These are phyloP conservation scores for Koerneria pararmatus DNA, from an alignment of 2,888 invertebrate species.

Conservation along the genomic window DNA sequence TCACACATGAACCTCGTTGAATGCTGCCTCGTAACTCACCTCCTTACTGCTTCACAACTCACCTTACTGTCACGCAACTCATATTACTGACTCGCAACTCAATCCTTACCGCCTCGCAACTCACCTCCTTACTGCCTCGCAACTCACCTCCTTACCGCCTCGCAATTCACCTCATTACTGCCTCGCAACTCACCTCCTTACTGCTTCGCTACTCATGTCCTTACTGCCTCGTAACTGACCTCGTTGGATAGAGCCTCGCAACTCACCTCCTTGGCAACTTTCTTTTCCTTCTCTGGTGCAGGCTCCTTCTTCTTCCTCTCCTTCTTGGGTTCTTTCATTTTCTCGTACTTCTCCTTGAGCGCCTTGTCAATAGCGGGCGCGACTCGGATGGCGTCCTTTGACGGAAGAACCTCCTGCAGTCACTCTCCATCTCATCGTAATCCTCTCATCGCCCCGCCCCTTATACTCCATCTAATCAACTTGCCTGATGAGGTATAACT, in stretches of 20 bases:
- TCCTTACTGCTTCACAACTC: not conserved
- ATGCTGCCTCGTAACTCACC: not conserved
- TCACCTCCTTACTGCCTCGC: too few species aligned
- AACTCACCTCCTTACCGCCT: too few species aligned
- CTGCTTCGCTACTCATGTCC: not conserved
- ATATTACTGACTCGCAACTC: too few species aligned
- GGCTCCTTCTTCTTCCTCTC: not conserved
- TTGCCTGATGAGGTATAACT: too few species aligned
- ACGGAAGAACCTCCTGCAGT: conserved; percentile 36
- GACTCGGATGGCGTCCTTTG: conserved; percentile 41
- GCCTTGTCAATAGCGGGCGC: conserved; percentile 42
- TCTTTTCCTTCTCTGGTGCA: not conserved
- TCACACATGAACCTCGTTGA: not conserved
- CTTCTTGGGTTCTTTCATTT: conserved; percentile 38
- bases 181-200: not conserved
- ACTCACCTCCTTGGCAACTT: too few species aligned
- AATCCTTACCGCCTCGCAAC: too few species aligned
- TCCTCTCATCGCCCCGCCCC: not conserved
- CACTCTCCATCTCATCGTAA: not conserved
- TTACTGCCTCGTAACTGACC: not conserved
- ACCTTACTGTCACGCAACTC: not conserved
- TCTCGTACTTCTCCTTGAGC: conserved; percentile 48
- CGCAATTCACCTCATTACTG: not conserved
- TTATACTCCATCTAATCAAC: not conserved
- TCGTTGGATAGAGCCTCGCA: too few species aligned